Percentiles rank a stretch among this genome's conserved stretches.
Conservation (phyloP, 2,888 invertebrate genomes). For the Sinodicranocentrus sp. region DNA sequence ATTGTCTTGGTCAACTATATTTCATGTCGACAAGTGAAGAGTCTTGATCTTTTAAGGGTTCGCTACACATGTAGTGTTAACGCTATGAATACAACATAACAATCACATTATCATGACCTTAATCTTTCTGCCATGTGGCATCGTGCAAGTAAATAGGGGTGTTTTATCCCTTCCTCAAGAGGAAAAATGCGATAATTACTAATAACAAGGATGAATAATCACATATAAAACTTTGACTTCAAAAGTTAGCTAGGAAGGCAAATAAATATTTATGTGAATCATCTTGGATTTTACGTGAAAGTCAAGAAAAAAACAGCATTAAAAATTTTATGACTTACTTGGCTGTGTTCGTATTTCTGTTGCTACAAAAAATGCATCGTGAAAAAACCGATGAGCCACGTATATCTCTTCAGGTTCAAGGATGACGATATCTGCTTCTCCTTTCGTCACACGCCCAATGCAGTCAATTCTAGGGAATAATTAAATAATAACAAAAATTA, state of each 20-base stretch:
- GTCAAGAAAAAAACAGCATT: not conserved
- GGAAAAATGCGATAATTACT: slow-evolving; percentile 3
- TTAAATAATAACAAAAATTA: not conserved
- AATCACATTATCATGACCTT: slow-evolving; percentile 25
- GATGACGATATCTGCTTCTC: slow-evolving; percentile 89
- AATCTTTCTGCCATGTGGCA: not conserved
- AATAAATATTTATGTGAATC: not conserved
- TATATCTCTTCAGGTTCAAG: slow-evolving; percentile 93
- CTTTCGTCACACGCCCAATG: slow-evolving; percentile 85
- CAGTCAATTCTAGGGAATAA: slow-evolving; percentile 85
- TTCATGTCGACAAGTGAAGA: not conserved
- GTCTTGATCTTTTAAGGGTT: too few relatives aligned
- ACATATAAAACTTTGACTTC: too few relatives aligned
- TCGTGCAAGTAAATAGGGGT: not conserved
- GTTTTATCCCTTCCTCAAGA: not conserved
- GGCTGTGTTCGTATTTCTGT: slow-evolving; percentile 88
- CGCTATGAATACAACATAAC: not conserved
- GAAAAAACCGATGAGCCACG: slow-evolving; percentile 79
- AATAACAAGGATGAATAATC: slow-evolving; percentile 27
- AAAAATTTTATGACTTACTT: slow-evolving; percentile 79
- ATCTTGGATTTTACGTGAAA: not conserved
- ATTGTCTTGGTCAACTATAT: slow-evolving; percentile 23
- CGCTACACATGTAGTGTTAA: not conserved
- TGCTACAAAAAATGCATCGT: slow-evolving; percentile 87
- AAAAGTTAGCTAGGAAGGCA: too few relatives aligned